Evolutionary conservation across 2,888 invertebrate species (phyloP).

Genomic region (Oscheius sp.): DNA sequence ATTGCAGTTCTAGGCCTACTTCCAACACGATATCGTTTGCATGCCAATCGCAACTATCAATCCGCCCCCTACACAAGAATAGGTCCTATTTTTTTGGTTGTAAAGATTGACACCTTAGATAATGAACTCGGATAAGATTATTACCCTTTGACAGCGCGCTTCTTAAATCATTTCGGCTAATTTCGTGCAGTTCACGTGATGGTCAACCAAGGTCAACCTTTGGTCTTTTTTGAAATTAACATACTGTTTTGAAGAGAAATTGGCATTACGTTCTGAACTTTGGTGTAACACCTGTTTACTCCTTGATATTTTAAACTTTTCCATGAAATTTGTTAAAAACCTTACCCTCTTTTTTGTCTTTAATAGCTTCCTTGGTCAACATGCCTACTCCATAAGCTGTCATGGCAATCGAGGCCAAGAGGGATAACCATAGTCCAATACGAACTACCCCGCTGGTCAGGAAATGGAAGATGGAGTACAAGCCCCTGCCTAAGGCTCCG

Average conservation of each 20-base stretch:
- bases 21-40: conserved; percentile 25
- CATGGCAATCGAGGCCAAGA: conserved; percentile 61
- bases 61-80: neutral
- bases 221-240: neutral
- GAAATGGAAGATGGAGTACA: conserved; percentile 61
- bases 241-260: neutral
- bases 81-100: neutral
- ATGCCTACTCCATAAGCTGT: conserved; percentile 63
- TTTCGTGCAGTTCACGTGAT: conserved; percentile 5
- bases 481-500: conserved; percentile 60
- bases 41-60: conserved; percentile 36
- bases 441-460: conserved; percentile 50
- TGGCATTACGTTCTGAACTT: neutral
- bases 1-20: conserved; percentile 31
- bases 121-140: neutral
- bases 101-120: conserved; percentile 9
- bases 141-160: neutral
- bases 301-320: neutral
- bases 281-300: too few relatives aligned
- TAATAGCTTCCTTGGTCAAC: conserved; percentile 55
- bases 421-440: conserved; percentile 54
- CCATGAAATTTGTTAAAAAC: neutral
- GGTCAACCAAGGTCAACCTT: neutral
- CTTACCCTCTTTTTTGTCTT: conserved; percentile 64
- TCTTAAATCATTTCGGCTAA: neutral